Evolutionary conservation across 2,797 vertebrate species (phyloP).

Genomic region (Dendrocincla fuliginosa): DNA sequence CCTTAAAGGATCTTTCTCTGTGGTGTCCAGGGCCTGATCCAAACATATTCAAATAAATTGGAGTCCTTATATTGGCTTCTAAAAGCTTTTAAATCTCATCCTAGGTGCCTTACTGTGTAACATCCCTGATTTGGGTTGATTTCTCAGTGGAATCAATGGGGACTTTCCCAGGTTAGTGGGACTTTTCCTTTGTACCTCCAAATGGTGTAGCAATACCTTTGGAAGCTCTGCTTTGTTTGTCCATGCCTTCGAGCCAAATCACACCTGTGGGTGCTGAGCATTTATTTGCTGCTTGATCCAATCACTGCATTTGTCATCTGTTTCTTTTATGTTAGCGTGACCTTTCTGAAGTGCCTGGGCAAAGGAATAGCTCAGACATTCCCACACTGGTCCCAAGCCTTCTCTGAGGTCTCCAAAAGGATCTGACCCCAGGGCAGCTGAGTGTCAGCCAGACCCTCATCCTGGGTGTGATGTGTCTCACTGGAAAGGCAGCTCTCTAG

Average conservation of each 20-base stretch:
- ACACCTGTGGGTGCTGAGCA: neutral
- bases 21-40: neutral
- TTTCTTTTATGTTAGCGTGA: neutral
- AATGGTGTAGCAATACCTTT: neutral
- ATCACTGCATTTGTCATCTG: neutral
- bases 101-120: neutral
- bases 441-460: neutral
- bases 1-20: neutral
- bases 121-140: neutral
- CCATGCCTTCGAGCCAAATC: accelerated
- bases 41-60: neutral
- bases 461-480: accelerated
- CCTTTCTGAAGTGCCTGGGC: neutral
- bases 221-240: neutral
- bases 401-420: neutral
- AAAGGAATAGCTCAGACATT: neutral
- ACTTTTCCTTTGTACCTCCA: neutral
- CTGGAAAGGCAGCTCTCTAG: neutral
- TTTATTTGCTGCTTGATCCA: neutral
- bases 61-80: neutral
- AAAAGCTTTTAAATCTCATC: neutral
- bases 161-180: neutral
- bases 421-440: neutral
- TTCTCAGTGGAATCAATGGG: neutral
- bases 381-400: neutral